phyloP scores from a whole-genome alignment of 2,797 vertebrate species.

The Aldrovandia affinis region DNA sequence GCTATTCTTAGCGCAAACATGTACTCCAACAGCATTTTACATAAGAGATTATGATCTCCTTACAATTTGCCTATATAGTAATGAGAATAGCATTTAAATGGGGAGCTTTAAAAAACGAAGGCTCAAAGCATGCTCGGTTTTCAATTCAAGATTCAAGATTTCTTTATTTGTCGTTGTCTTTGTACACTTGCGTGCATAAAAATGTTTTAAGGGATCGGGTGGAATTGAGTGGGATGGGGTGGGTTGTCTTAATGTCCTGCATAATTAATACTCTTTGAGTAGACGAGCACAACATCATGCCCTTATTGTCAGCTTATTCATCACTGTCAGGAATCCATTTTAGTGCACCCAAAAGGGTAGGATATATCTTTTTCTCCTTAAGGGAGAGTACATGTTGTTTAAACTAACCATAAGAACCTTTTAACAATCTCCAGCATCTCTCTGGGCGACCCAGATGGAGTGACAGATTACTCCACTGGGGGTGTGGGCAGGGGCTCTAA shows the following conservation, averaged over 20 bases:
- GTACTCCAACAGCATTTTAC: background rate
- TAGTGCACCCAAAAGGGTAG: conserved; percentile 6
- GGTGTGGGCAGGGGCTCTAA: conserved; percentile 1
- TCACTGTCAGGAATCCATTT: conserved; percentile 31
- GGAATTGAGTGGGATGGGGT: background rate
- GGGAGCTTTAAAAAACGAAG: background rate
- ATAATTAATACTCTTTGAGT: conserved; percentile 18
- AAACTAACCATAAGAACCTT: conserved; percentile 31
- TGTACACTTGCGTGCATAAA: too few species aligned
- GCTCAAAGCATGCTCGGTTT: background rate
- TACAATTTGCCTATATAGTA: background rate
- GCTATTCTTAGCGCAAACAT: conserved; percentile 17
- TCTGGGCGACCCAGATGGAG: background rate
- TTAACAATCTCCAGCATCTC: background rate
- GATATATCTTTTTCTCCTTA: background rate
- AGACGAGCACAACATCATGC: conserved; percentile 7
- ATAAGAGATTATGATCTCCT: background rate
- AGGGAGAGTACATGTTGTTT: conserved; percentile 12
- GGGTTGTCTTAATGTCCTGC: background rate
- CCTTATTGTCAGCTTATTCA: conserved; percentile 24
- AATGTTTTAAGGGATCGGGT: too few species aligned
- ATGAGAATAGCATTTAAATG: background rate
- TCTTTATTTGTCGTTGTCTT: too few species aligned
- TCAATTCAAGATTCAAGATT: background rate
- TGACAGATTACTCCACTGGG: conserved; percentile 24